Conservation (phyloP, 1,140 invertebrate species). For the Drosophila serrata region DNA sequence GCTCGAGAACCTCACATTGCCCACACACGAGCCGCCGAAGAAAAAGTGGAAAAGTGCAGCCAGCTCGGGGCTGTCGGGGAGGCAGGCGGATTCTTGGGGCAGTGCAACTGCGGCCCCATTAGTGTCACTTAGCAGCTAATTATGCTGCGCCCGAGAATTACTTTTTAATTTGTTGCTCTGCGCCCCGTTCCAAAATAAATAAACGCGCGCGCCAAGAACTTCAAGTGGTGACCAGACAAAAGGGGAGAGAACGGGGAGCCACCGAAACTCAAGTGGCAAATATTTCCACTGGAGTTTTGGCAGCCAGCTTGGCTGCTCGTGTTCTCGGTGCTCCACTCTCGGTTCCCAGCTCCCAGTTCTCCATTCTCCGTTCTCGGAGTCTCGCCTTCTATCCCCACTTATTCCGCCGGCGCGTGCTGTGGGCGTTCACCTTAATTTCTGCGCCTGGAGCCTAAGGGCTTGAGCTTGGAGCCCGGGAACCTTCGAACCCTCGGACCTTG, state of each 20-base stretch:
- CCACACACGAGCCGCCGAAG: constrained; percentile 35
- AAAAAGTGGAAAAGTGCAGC: constrained; percentile 38
- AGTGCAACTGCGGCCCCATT: constrained; percentile 60
- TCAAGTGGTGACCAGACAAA: constrained; percentile 3
- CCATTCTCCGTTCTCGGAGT: background rate
- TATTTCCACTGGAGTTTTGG: constrained; percentile 58
- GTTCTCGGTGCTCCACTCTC: constrained; percentile 6
- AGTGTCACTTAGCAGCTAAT: constrained; percentile 81
- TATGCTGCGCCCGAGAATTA: constrained; percentile 77
- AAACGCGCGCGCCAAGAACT: constrained; percentile 49
- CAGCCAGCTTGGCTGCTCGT: constrained; percentile 72
- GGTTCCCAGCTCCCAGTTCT: background rate
- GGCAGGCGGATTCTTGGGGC: constrained; percentile 23
- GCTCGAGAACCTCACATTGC: constrained; percentile 32
- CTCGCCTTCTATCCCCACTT: constrained; percentile 32
- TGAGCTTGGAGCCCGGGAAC: constrained; percentile 23
- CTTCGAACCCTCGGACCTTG: constrained; percentile 10
- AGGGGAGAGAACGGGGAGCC: constrained; percentile 6
- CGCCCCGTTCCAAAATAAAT: constrained; percentile 71
- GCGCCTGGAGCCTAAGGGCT: constrained; percentile 50
- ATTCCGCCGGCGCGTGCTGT: constrained; percentile 63
- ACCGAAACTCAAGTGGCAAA: constrained; percentile 67
- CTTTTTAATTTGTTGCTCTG: constrained; percentile 80
- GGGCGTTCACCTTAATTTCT: constrained; percentile 75
- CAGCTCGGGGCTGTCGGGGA: constrained; percentile 6